Percentiles rank a stretch among this genome's conserved stretches.
phyloP scores from a whole-genome alignment of 2,888 invertebrate genomes.

The Ptychoptera contaminata region DNA sequence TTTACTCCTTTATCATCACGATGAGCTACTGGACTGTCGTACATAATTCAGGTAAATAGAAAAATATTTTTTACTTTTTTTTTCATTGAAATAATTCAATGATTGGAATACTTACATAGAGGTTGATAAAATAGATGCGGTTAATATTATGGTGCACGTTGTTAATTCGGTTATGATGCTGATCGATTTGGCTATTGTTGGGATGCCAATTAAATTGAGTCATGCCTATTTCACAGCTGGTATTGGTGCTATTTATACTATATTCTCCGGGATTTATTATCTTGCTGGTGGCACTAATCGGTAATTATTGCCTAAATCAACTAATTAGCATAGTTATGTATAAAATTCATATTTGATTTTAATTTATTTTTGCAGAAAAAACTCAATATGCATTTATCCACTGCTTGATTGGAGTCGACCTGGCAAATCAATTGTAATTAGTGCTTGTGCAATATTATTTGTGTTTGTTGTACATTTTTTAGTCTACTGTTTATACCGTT shows the following conservation, averaged over 20 bases:
- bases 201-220: conserved; percentile 46
- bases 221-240: conserved; percentile 41
- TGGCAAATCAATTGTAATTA: conserved; percentile 37
- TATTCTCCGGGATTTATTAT: conserved; percentile 57
- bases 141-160: conserved; percentile 32
- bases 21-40: conserved; percentile 38
- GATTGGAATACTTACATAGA: conserved; percentile 15
- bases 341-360: too few species aligned
- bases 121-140: conserved; percentile 27
- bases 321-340: neutral
- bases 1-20: conserved; percentile 31
- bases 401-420: conserved; percentile 62
- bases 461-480: conserved; percentile 43
- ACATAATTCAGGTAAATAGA: conserved; percentile 45
- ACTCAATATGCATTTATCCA: conserved; percentile 52
- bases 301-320: conserved; percentile 25
- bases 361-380: conserved; percentile 33
- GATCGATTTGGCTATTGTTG: conserved; percentile 48
- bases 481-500: conserved; percentile 36
- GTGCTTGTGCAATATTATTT: conserved; percentile 40
- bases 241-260: conserved; percentile 44
- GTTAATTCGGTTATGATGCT: conserved; percentile 60
- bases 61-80: neutral
- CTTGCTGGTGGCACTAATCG: conserved; percentile 52
- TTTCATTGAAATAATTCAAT: neutral